Evolutionary conservation across 2,797 vertebrate genomes (phyloP).

Genomic region (Hafferia zeledoni): DNA sequence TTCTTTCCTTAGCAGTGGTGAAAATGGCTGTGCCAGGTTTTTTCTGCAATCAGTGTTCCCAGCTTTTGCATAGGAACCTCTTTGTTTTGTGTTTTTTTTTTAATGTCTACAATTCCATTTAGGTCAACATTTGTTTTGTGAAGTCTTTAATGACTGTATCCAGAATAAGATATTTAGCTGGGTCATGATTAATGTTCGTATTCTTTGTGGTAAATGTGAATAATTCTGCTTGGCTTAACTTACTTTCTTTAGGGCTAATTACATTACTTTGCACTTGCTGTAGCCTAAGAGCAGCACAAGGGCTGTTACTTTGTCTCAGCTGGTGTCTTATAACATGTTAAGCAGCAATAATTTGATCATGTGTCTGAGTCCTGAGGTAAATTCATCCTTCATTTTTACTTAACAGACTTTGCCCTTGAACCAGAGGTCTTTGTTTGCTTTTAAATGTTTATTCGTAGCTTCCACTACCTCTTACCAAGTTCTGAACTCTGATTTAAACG

Average conservation of each 20-base stretch:
- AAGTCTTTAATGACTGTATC: background rate
- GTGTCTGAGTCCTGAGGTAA: background rate
- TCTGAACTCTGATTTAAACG: background rate
- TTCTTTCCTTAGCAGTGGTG: background rate
- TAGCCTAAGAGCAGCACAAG: background rate
- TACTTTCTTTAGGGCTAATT: background rate
- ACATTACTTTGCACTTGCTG: background rate
- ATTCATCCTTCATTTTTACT: background rate
- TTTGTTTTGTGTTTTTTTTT: background rate
- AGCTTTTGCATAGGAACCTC: background rate
- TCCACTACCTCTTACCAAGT: background rate
- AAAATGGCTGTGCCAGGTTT: background rate
- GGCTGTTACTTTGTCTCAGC: background rate
- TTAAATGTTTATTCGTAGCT: background rate
- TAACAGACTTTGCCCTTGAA: conserved; percentile 6
- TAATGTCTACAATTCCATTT: background rate
- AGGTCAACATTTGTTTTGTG: background rate
- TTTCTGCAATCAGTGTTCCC: background rate
- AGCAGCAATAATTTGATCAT: background rate
- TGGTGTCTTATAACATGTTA: conserved; percentile 46
- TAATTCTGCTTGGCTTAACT: background rate
- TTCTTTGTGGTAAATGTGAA: background rate
- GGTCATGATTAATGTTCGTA: background rate
- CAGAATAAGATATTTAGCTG: background rate
- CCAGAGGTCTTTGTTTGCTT: background rate